These are phyloP conservation scores for Hycleus cichorii DNA, from an alignment of 1,140 invertebrate species.

Conservation along the genomic window DNA sequence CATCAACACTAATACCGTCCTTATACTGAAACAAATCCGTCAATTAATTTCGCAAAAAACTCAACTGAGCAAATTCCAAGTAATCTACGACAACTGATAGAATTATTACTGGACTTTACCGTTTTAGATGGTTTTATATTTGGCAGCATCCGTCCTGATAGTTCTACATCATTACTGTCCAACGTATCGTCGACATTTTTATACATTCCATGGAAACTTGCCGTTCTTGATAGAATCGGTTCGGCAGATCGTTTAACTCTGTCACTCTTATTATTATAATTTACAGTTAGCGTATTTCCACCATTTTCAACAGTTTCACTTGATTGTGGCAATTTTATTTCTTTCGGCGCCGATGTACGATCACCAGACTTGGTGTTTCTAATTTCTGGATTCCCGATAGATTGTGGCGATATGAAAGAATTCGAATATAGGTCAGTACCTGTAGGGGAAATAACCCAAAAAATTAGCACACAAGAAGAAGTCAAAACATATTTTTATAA, in stretches of 20 bases:
- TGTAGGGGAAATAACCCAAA: no score
- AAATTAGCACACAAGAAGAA: no score
- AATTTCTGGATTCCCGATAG: constrained; percentile 31
- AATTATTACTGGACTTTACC: constrained; percentile 9
- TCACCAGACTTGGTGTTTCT: constrained; percentile 6
- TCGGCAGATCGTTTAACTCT: constrained; percentile 39
- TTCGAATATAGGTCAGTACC: constrained; percentile 40
- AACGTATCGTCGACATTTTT: constrained; percentile 37
- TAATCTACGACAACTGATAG: background rate
- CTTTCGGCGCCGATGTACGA: constrained; percentile 20
- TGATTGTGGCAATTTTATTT: constrained; percentile 11
- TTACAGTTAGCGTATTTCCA: no score
- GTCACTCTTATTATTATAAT: constrained; percentile 16
- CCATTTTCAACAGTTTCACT: background rate
- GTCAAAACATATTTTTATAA: no score
- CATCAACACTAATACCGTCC: background rate
- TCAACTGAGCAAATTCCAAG: background rate
- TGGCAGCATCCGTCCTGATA: constrained; percentile 27
- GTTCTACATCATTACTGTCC: constrained; percentile 37
- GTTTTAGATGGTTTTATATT: constrained; percentile 37
- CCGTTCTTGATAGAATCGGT: constrained; percentile 43
- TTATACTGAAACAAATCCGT: no score
- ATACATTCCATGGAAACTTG: constrained; percentile 34
- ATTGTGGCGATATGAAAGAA: constrained; percentile 52
- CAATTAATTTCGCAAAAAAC: no score